phyloP scores from a whole-genome alignment of 2,888 invertebrate species.

The Trypoxylon attenuatum region DNA sequence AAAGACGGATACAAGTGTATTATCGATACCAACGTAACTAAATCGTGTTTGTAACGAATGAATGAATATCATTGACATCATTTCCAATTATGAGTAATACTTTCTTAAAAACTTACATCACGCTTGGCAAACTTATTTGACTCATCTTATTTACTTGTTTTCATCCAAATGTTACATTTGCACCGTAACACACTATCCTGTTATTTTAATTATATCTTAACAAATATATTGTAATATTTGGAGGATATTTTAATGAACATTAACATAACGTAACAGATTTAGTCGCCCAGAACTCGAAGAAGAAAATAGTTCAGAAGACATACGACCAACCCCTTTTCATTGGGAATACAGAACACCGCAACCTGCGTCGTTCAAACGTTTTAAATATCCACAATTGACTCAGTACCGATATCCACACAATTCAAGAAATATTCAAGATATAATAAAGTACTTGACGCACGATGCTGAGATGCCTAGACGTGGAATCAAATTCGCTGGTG shows the following conservation, averaged over 20 bases:
- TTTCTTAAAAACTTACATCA: slow-evolving; percentile 19
- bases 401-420: slow-evolving; percentile 69
- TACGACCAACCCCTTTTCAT: slow-evolving; percentile 76
- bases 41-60: too few relatives aligned
- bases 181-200: too few relatives aligned
- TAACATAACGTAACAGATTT: too few relatives aligned
- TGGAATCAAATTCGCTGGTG: slow-evolving; percentile 72
- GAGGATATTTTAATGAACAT: too few relatives aligned
- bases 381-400: slow-evolving; percentile 68
- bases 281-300: slow-evolving; percentile 56
- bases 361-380: slow-evolving; percentile 66
- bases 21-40: too few relatives aligned
- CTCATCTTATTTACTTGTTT: too few relatives aligned
- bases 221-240: too few relatives aligned
- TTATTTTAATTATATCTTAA: too few relatives aligned
- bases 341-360: slow-evolving; percentile 68
- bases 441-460: slow-evolving; percentile 69
- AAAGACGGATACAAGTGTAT: too few relatives aligned
- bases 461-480: slow-evolving; percentile 59
- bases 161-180: too few relatives aligned
- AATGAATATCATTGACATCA: slow-evolving; percentile 11
- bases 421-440: slow-evolving; percentile 72
- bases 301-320: slow-evolving; percentile 57
- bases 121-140: too few relatives aligned
- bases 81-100: background rate